Conservation (phyloP, 2,113 vertebrate species). For the Australoheros scitulus region DNA sequence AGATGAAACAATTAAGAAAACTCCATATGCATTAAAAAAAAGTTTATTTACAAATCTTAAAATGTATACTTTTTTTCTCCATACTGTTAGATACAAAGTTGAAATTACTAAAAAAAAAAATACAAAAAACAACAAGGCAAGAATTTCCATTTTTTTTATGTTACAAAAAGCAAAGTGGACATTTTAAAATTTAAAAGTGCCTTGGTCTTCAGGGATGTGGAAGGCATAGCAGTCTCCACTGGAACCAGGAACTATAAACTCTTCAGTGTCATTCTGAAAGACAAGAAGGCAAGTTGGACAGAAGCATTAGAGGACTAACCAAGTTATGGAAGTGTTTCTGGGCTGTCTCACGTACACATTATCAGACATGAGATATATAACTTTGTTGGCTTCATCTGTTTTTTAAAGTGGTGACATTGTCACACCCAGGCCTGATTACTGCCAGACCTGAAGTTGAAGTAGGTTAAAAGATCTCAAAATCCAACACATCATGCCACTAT, state of each 20-base stretch:
- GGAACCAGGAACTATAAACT: conserved; percentile 82
- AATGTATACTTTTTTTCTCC: conserved; percentile 17
- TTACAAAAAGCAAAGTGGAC: conserved; percentile 57
- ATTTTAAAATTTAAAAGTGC: conserved; percentile 86
- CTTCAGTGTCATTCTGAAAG: conserved; percentile 83
- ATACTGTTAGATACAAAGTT: conserved; percentile 49
- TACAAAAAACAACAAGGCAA: conserved; percentile 44
- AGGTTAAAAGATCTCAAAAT: no score
- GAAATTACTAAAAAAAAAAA: conserved; percentile 47
- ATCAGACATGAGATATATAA: not conserved
- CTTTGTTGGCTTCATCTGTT: not conserved
- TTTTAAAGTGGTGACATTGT: not conserved
- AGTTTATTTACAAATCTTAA: conserved; percentile 71
- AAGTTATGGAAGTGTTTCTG: not conserved
- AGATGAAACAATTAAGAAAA: not conserved
- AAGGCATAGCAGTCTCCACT: conserved; percentile 82
- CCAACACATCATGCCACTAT: no score
- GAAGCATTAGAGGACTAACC: conserved; percentile 8
- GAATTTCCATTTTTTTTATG: conserved; percentile 6
- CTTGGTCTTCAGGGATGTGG: conserved; percentile 79
- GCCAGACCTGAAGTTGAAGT: no score
- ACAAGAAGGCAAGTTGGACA: not conserved
- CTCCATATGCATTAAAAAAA: not conserved
- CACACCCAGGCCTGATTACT: no score
- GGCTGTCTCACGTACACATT: not conserved